Evolutionary conservation across 1,140 invertebrate species (phyloP), one percentile per base, ranked within the genome.

Genomic region (Andrena cerasifolii): DNA sequence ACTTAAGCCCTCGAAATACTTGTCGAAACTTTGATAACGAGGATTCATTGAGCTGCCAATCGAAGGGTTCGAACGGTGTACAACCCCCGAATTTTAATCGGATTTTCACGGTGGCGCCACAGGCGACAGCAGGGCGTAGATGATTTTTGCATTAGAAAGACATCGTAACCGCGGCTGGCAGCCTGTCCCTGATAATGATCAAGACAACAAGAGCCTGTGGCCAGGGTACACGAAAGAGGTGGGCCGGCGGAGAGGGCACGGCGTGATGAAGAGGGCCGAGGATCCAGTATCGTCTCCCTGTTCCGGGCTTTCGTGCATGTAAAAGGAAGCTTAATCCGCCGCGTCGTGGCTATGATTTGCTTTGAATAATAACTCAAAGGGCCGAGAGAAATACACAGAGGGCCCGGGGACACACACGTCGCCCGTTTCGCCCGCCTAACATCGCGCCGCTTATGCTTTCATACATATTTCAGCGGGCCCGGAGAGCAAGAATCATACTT

Each of bases 361-460:
- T 89, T 90, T 90, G 89, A 91, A 91, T 90, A 90, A 90, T 90
- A 91, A 89, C 90, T 90, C 90, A 91, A 91, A 91, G 89, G 89
- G 78, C 47, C 49, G 51, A 66, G 73, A 80, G 84, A 80, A 79
- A 58, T 80, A 77, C 33, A 36, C 62, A 53, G 40, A 18, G 33
- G 21, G 31, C 21, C 53, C 16, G 26, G 47, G 53, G 45, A 66
- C 66, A 67, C 71, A 85, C 72, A 75, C 75, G 80, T 80, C 76
- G 75, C 24, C 80, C 31, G 61, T 76, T 83, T 80, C 70, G 83
- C 66, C 83, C 85, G 76, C 67, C 78, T 83, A 68, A 67, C 56
- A 72, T 66, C 74, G 72, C 74, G 71, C 10, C 78, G 83, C 81
- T 88, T 88, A 88, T 89, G 87, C 79, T 89, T 91, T 89, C 89